Base-by-base conservation (phyloP, 1,140 invertebrate species). In the Drosophila sproati region DNA sequence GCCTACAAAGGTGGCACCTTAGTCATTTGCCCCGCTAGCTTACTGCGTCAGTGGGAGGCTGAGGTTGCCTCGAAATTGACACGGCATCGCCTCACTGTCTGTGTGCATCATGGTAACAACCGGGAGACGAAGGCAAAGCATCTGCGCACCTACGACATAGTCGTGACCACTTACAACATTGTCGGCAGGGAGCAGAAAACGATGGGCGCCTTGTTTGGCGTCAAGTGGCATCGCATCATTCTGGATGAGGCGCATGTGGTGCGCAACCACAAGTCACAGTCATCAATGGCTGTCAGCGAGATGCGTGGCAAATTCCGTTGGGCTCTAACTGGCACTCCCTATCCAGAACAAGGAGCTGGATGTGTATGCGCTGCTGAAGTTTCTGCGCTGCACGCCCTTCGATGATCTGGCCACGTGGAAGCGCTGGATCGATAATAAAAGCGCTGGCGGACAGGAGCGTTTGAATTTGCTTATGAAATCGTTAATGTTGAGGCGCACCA, bases 341-440 rank as follows among this genome's bases (percentile, higher is more conserved):
- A 96, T 99, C 57, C 98, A 99, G 77, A 99, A 99, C 91, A 96
- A 98, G 91, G 96, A 98, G 86, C 91, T 96, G 43, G 98, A 99
- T 93, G 94, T 99, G 20, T 99, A 96, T 93, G 96, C 98, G 0
- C 93, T 99, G 20, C 91, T 99, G 0, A 97, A 97, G 91, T 98
- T 98, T 93, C 89, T 98, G 0, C 93, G 95, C 12, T 97, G 96
- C 91, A 94, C 95, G n/a, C 97, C 97, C 1, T 98, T 98, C 91
- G 96, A 98, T 93, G 96, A 98, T 82, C 92, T 97, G n/a, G 82
- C 92, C 93, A 94, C 95, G 67, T 96, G 94, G 94, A 95, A 95
- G 91, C 94, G 94, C 73, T 96, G 95, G 95, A 95, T 95, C 76
- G 92, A 93, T 55, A 94, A 91, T 88, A 97, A 97, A 87, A 95